These are phyloP conservation scores for Semnornis frantzii DNA, from an alignment of 2,113 vertebrate species.

Conservation along the genomic window DNA sequence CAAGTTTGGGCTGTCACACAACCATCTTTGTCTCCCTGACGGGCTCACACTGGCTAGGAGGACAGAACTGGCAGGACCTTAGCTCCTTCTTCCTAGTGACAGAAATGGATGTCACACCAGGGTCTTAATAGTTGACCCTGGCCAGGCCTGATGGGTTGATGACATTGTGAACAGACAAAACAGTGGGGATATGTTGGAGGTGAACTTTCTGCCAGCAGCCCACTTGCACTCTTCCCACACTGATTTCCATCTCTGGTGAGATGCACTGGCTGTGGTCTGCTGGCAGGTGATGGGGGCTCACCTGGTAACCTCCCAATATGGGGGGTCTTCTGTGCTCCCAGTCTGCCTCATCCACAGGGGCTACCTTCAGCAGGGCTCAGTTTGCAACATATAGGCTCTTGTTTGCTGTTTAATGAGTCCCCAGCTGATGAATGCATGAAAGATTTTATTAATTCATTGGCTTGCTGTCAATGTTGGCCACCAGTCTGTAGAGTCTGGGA, in stretches of 20 bases:
- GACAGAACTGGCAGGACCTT: neutral
- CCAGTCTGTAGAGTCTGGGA: neutral
- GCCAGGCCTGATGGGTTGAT: accelerated
- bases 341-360: neutral
- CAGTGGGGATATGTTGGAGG: accelerated
- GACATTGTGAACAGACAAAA: neutral
- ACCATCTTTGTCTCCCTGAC: neutral
- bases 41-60: neutral
- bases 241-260: neutral
- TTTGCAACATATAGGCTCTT: neutral
- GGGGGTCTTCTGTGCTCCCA: neutral
- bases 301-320: accelerated
- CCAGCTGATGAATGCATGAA: neutral
- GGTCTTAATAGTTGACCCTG: neutral
- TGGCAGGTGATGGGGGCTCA: neutral
- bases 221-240: accelerated
- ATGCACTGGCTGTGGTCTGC: neutral
- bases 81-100: neutral
- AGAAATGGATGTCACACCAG: neutral
- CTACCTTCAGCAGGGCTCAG: neutral
- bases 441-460: neutral
- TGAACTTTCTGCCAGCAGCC: neutral
- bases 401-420: neutral
- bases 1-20: neutral
- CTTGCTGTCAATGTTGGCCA: neutral